Evolutionary conservation across 2,113 vertebrate species (phyloP), one percentile per base, ranked within the genome.

Genomic region (Zosterops hypoxanthus): DNA sequence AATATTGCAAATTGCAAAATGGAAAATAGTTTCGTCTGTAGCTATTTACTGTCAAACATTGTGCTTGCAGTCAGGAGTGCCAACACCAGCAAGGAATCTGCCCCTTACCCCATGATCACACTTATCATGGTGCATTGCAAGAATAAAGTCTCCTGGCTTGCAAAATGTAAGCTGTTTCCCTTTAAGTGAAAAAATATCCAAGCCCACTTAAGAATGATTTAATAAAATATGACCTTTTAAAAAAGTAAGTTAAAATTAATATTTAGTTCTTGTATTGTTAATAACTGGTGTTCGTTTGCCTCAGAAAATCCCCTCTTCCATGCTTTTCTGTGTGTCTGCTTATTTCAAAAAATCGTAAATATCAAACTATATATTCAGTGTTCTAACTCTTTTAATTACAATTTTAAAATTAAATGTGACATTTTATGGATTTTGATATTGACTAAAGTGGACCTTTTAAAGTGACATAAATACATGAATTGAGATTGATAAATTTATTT

Each of bases 401-500:
- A 90, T 81, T 83, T 86, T 88, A 94, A 94, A 93, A 93, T 95
- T 89, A 95, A 94, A 94, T 82, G 65, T 95, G 90, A 90, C 76
- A 91, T 90, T 94, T 90, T 56, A 88, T 93, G 71, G 71, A 64
- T 88, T 93, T 80, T 86, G 50, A 82, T 90, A 83, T 88, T 93
- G 92, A 93, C 82, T 94, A 93, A 95, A 95, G 86, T 22, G 88
- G 82, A 88, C 88, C 88, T 75, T 95, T 95, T 81, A 86, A 94
- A 96, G 57, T 93, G 93, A 91, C 94, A 97, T 86, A 92, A 83
- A 95, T 72, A 90, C 73, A 53, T 84, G 83, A 89, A 88, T 81
- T 90, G 76, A 95, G 90, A 95, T 94, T 90, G 82, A 96, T 94
- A 95, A 86, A 95, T 93, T 96, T 95, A 90, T 93, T 95, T 93